These are phyloP conservation scores for Stichodactyla mertensii DNA, from an alignment of 64 coral and sea anemone species.

Conservation along the genomic window DNA sequence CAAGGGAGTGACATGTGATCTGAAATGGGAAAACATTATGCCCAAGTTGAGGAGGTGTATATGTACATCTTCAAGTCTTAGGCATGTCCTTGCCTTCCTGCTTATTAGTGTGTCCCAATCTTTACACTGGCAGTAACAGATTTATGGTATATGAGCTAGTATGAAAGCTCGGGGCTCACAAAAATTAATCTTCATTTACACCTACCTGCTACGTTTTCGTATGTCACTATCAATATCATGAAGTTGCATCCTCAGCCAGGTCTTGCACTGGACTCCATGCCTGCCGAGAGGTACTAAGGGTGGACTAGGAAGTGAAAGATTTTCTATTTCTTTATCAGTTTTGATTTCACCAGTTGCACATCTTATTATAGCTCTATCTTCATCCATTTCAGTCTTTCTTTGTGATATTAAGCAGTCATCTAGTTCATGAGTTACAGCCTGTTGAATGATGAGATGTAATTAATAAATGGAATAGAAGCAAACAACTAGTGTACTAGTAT, in stretches of 20 bases:
- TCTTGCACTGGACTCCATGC: conserved; percentile 73
- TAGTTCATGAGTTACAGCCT: conserved; percentile 81
- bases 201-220: conserved; percentile 81
- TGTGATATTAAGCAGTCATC: conserved; percentile 85
- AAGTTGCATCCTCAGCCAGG: conserved; percentile 92
- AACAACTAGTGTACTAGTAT: no score
- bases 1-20: no score
- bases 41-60: no score
- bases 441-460: neutral
- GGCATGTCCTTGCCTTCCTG: no score
- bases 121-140: no score
- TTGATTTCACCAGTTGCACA: conserved; percentile 72
- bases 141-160: no score
- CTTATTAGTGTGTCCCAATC: no score
- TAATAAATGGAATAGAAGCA: no score
- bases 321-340: conserved; percentile 65
- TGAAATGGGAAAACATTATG: no score
- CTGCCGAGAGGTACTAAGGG: conserved; percentile 88
- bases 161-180: no score
- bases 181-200: neutral
- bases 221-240: conserved; percentile 88
- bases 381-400: conserved; percentile 61
- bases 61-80: no score
- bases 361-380: conserved; percentile 77
- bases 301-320: conserved; percentile 53